phyloP scores from a whole-genome alignment of 2,888 invertebrate species.

The Parelbella ahira region DNA sequence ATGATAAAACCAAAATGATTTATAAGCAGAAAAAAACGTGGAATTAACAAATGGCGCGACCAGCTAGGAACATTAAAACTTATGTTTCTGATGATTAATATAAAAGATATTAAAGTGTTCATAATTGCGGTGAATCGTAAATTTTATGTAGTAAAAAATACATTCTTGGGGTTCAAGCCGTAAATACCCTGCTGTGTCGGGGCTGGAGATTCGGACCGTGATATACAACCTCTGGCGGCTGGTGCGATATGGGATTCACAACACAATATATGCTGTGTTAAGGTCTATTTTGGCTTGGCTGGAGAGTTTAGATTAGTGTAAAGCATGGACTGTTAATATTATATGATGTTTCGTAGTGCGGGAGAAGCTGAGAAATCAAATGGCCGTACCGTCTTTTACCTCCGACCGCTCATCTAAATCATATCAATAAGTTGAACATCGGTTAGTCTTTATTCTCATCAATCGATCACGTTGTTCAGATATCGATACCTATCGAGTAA shows the following conservation, averaged over 20 bases:
- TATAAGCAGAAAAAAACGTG: constrained; percentile 8
- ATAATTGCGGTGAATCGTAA: constrained; percentile 61
- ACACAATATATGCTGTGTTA: neutral
- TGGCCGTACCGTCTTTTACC: constrained; percentile 56
- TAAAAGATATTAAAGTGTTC: constrained; percentile 59
- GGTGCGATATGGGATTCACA: neutral
- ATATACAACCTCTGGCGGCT: constrained; percentile 28
- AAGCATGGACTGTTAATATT: constrained; percentile 41
- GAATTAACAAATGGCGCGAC: constrained; percentile 36
- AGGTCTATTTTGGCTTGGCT: neutral
- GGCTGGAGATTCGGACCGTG: constrained; percentile 42
- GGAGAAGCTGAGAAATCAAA: constrained; percentile 36
- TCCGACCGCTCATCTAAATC: constrained; percentile 53
- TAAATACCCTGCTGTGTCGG: constrained; percentile 67
- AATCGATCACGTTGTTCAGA: constrained; percentile 45
- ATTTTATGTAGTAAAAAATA: constrained; percentile 56
- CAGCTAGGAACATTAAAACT: constrained; percentile 50
- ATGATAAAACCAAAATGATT: too few relatives aligned
- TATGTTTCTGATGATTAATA: constrained; percentile 63
- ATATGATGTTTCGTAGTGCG: constrained; percentile 34
- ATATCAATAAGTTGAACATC: constrained; percentile 49
- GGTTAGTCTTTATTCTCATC: constrained; percentile 45
- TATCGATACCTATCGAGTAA: constrained; percentile 24
- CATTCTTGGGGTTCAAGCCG: constrained; percentile 54
- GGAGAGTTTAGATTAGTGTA: constrained; percentile 26